Conservation (phyloP, 2,888 invertebrate species). For the Hoplodrina ambigua region DNA sequence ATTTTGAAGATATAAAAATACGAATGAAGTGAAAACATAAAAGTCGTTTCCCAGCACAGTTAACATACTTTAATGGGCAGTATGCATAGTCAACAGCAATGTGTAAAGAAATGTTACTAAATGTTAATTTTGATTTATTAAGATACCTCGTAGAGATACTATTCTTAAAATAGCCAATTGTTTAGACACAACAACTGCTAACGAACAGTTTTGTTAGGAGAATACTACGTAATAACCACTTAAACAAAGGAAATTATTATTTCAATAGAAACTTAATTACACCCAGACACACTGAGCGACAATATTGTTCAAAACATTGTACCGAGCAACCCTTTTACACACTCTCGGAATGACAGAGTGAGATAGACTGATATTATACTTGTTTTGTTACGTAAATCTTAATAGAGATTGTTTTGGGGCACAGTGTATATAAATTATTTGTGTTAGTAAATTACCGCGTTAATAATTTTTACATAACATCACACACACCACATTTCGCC, state of each 20-base stretch:
- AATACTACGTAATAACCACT: not conserved
- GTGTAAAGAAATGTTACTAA: too few species aligned
- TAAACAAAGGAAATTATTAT: slow-evolving; percentile 12
- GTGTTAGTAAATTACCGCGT: too few species aligned
- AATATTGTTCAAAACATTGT: slow-evolving; percentile 3
- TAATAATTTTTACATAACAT: too few species aligned
- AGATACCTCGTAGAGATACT: not conserved
- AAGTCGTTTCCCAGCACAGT: too few species aligned
- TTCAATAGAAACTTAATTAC: slow-evolving; percentile 29
- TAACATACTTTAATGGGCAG: too few species aligned
- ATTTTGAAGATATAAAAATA: too few species aligned
- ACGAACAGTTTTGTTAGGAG: not conserved
- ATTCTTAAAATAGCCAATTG: not conserved
- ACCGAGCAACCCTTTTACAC: not conserved
- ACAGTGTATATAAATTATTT: too few species aligned
- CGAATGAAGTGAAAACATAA: too few species aligned
- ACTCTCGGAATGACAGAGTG: not conserved
- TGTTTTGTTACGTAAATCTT: not conserved
- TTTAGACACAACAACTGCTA: not conserved
- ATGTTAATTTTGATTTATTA: not conserved
- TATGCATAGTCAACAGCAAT: too few species aligned
- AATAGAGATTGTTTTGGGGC: too few species aligned
- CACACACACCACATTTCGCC: too few species aligned
- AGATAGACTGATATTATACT: not conserved
- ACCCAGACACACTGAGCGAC: not conserved